A percentile compares a stretch with the other conserved stretches of the same genome.
Conservation (phyloP, 2,113 vertebrate species). For the Elaphurus davidianus region DNA sequence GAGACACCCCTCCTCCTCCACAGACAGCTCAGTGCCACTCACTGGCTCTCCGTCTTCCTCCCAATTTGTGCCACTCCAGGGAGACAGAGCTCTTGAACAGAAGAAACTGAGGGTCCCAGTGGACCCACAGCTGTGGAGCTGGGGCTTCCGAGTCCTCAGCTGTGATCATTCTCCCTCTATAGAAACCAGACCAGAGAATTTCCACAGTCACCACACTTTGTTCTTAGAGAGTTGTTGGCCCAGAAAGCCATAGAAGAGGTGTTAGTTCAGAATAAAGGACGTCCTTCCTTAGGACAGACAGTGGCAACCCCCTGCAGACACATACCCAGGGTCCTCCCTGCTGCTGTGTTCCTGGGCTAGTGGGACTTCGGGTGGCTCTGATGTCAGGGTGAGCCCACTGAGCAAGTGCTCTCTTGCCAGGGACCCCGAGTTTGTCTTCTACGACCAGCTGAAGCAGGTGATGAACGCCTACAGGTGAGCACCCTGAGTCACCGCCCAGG, state of each 20-base stretch:
- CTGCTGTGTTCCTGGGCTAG: neutral
- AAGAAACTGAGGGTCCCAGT: neutral
- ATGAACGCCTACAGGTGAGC: conserved; percentile 98
- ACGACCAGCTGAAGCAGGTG: conserved; percentile 98
- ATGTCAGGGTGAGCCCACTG: neutral
- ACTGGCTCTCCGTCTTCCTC: neutral
- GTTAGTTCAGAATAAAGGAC: neutral
- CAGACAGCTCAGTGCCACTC: neutral
- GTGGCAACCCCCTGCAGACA: accelerated
- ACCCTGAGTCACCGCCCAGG: accelerated
- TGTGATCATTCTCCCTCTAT: neutral
- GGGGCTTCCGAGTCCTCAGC: neutral
- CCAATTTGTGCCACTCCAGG: accelerated
- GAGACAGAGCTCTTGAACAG: neutral
- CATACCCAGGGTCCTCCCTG: no score
- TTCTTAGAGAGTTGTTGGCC: neutral
- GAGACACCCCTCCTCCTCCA: neutral
- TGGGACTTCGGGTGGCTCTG: accelerated
- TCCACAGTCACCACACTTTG: accelerated
- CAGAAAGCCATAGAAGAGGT: neutral
- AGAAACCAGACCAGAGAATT: neutral
- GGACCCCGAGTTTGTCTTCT: conserved; percentile 99
- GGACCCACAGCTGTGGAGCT: neutral
- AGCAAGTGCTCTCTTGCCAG: conserved; percentile 77
- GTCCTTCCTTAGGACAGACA: neutral